Conservation (phyloP, 2,888 invertebrate species). For the Anagyrus pseudococci region DNA sequence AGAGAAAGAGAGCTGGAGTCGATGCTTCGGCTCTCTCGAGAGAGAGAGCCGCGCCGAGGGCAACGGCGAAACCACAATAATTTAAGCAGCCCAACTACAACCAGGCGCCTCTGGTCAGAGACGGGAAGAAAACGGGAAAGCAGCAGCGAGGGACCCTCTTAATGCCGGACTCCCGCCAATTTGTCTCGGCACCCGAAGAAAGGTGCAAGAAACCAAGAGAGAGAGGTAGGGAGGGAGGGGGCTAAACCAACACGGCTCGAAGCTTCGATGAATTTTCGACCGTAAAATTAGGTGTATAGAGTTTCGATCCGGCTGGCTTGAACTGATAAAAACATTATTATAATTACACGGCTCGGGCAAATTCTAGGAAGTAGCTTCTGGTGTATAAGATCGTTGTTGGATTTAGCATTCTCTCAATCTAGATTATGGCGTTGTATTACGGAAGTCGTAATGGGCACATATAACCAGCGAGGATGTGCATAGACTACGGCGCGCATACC, state of each 20-base stretch:
- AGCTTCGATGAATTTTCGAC: slow-evolving; percentile 11
- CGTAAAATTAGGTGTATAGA: slow-evolving; percentile 19
- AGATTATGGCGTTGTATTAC: slow-evolving; percentile 22
- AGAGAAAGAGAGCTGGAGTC: not conserved
- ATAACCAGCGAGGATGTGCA: too few species aligned
- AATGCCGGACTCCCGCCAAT: too few species aligned
- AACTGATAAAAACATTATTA: slow-evolving; percentile 29
- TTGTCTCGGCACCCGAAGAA: too few species aligned
- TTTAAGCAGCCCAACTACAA: too few species aligned
- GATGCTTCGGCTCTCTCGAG: too few species aligned
- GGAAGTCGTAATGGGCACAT: slow-evolving; percentile 2
- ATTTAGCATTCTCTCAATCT: slow-evolving; percentile 11
- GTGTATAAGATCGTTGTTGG: not conserved
- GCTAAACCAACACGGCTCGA: not conserved
- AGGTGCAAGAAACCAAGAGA: not conserved
- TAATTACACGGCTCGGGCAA: slow-evolving; percentile 16
- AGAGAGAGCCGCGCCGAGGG: too few species aligned
- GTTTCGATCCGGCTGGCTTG: slow-evolving; percentile 4
- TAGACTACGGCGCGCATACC: too few species aligned
- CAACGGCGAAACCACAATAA: too few species aligned
- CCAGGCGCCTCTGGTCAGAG: too few species aligned
- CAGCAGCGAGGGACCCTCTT: too few species aligned
- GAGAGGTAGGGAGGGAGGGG: not conserved
- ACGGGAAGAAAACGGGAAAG: too few species aligned
- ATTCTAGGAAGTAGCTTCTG: slow-evolving; percentile 1